Evolutionary conservation across 2,797 vertebrate species (phyloP).

Genomic region (Tenualosa ilisha): DNA sequence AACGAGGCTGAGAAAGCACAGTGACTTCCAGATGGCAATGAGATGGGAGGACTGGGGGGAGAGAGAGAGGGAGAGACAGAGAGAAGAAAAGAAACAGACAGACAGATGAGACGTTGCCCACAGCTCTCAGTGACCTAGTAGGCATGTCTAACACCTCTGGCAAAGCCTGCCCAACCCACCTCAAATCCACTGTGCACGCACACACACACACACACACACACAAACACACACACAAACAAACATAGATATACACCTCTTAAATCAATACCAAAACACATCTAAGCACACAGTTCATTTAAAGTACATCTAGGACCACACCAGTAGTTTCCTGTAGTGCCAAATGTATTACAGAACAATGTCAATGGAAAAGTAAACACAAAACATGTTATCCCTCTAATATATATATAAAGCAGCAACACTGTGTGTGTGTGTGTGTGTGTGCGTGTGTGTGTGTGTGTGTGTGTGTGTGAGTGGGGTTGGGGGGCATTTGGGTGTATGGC

Average conservation of each 20-base stretch:
- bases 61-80: slow-evolving; percentile 38
- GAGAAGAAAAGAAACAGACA: not conserved
- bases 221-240: not conserved
- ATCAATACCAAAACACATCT: not conserved
- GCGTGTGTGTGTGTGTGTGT: not conserved
- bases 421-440: too few relatives aligned
- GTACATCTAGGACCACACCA: not conserved
- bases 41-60: slow-evolving; percentile 28
- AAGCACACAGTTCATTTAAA: not conserved
- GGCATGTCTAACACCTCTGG: not conserved
- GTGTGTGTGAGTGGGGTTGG: not conserved
- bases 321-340: not conserved
- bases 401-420: too few relatives aligned
- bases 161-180: not conserved
- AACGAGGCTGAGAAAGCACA: slow-evolving; percentile 29
- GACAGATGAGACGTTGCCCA: not conserved
- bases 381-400: not conserved
- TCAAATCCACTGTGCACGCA: not conserved
- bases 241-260: not conserved
- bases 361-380: not conserved
- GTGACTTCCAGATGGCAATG: slow-evolving; percentile 48
- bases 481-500: not conserved
- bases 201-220: not conserved
- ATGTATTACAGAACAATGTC: not conserved
- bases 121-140: not conserved